These are phyloP conservation scores for cattle (Bos taurus) DNA, from an alignment of 2,113 vertebrate species.

Conservation along the genomic window DNA sequence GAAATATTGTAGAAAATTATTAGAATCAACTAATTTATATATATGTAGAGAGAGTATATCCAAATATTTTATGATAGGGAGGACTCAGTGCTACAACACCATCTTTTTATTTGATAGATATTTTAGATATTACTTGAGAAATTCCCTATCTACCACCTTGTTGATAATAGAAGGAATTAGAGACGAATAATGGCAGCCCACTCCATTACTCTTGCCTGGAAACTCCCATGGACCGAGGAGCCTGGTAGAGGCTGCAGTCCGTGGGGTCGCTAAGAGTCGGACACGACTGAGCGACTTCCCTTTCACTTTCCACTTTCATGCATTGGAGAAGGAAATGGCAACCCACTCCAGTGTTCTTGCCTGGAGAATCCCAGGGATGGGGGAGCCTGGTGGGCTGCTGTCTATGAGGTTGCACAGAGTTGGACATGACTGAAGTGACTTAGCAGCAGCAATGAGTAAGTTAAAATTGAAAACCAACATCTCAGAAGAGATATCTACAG, in stretches of 20 bases:
- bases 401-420: no score
- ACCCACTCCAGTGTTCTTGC: no score
- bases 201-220: no score
- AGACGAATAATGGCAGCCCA: neutral
- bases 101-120: neutral
- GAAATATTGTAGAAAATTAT: neutral
- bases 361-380: no score
- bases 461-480: constrained; percentile 5
- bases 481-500: neutral
- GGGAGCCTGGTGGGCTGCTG: no score
- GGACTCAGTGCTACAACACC: neutral
- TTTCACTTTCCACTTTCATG: no score
- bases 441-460: neutral
- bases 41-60: neutral
- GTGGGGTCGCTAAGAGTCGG: no score
- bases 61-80: neutral
- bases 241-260: no score
- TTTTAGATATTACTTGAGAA: neutral
- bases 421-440: no score
- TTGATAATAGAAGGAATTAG: neutral
- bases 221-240: no score
- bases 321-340: no score
- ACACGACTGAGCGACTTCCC: no score
- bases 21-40: neutral
- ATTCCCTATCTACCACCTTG: neutral